Percentiles rank a stretch among this genome's conserved stretches.
phyloP scores from a whole-genome alignment of 1,140 invertebrate genomes.

The Pantala flavescens region DNA sequence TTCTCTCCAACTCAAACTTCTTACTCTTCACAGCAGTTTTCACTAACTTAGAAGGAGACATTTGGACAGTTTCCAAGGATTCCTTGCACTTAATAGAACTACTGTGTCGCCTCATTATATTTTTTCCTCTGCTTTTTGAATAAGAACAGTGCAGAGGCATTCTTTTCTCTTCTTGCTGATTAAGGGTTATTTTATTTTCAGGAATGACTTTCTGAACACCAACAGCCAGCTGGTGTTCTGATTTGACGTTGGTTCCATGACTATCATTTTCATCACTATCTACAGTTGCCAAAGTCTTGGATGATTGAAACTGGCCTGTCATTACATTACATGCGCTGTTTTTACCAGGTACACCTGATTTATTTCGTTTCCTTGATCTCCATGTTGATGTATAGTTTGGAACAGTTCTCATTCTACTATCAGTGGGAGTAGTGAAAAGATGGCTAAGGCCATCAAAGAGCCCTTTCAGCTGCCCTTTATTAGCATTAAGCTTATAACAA shows the following conservation, averaged over 20 bases:
- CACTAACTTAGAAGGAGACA: constrained; percentile 52
- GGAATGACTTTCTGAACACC: constrained; percentile 11
- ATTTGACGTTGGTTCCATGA: not conserved
- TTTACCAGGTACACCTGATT: constrained; percentile 22
- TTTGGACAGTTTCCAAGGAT: constrained; percentile 24
- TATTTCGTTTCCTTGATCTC: constrained; percentile 31
- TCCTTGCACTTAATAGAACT: not conserved
- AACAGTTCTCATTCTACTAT: constrained; percentile 42
- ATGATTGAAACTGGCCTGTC: not conserved
- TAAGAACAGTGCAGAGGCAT: constrained; percentile 17
- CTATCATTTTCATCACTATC: too few relatives aligned
- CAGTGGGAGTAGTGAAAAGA: constrained; percentile 58
- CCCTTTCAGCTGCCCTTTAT: constrained; percentile 55
- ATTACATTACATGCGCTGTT: not conserved
- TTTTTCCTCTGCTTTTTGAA: constrained; percentile 19
- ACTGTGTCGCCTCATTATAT: constrained; percentile 32
- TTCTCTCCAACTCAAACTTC: constrained; percentile 41
- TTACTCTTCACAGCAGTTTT: constrained; percentile 54
- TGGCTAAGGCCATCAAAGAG: constrained; percentile 77
- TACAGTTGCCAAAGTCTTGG: not conserved
- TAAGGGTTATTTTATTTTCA: constrained; percentile 16
- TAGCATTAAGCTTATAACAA: constrained; percentile 32
- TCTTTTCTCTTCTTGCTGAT: constrained; percentile 4
- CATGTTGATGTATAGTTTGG: constrained; percentile 42
- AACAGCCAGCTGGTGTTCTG: not conserved